Percentiles rank a stretch among this genome's conserved stretches.
Evolutionary conservation across 2,797 vertebrate genomes (phyloP).

Genomic region (Cossypha niveicapilla): DNA sequence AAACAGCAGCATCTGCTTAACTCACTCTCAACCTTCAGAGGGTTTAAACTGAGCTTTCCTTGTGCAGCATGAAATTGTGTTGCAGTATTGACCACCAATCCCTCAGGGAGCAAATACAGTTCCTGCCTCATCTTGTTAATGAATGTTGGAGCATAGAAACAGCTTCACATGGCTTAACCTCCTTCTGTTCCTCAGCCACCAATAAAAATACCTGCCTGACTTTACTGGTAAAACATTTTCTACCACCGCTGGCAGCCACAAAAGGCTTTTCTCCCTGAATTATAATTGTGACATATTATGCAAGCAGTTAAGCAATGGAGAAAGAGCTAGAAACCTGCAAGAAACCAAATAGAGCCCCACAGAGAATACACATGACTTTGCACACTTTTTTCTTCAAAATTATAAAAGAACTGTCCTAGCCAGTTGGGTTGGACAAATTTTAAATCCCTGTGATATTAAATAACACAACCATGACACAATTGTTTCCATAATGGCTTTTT

Average conservation of each 20-base stretch:
- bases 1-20: background rate
- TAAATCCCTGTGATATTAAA: background rate
- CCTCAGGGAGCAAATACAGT: background rate
- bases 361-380: background rate
- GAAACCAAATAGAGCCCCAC: background rate
- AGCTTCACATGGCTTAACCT: background rate
- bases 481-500: background rate
- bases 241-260: background rate
- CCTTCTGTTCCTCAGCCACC: background rate
- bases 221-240: conserved; percentile 34
- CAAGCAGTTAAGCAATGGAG: background rate
- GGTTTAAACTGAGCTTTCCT: background rate
- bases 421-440: background rate
- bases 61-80: background rate
- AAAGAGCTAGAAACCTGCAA: background rate
- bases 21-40: background rate
- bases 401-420: background rate
- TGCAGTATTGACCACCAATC: background rate
- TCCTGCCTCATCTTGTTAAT: background rate
- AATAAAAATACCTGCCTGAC: background rate
- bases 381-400: background rate
- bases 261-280: background rate
- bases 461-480: background rate
- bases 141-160: background rate
- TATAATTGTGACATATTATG: background rate